Percentiles rank a stretch among this genome's conserved stretches.
phyloP scores from a whole-genome alignment of 53 echinoderm and acorn worm species.

The Stichopus horrens region DNA sequence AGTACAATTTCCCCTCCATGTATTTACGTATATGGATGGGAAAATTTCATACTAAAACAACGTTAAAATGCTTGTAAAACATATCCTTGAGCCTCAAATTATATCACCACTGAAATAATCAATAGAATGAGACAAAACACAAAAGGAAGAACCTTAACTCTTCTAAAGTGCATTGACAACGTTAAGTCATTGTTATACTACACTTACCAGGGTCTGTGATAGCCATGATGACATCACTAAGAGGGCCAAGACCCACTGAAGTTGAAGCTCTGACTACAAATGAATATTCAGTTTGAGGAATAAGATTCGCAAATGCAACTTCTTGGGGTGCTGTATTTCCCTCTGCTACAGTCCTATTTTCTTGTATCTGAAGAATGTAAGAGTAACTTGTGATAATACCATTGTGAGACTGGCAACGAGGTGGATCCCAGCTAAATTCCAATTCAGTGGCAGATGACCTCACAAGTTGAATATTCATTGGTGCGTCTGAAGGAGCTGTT shows the following conservation, averaged over 20 bases:
- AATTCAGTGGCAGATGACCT: background rate
- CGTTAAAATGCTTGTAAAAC: too few species aligned
- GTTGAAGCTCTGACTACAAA: constrained; percentile 11
- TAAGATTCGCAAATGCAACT: background rate
- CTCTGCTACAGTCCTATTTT: background rate
- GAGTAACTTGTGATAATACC: constrained; percentile 2
- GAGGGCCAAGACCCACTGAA: background rate
- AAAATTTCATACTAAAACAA: too few species aligned
- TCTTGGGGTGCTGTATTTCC: background rate
- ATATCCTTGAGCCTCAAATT: too few species aligned
- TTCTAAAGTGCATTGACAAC: too few species aligned
- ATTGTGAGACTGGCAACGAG: background rate
- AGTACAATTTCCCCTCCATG: too few species aligned
- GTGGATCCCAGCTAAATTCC: background rate
- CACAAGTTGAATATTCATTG: background rate
- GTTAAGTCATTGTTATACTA: too few species aligned
- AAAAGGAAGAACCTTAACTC: too few species aligned
- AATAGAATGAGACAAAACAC: too few species aligned
- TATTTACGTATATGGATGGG: too few species aligned
- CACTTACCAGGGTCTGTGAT: background rate
- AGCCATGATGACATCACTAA: background rate
- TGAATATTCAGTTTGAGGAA: background rate
- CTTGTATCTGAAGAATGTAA: background rate
- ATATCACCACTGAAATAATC: too few species aligned
- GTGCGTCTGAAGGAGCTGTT: background rate